These are phyloP conservation scores for Sapayoa aenigma DNA, from an alignment of 2,113 vertebrate genomes.

Conservation along the genomic window DNA sequence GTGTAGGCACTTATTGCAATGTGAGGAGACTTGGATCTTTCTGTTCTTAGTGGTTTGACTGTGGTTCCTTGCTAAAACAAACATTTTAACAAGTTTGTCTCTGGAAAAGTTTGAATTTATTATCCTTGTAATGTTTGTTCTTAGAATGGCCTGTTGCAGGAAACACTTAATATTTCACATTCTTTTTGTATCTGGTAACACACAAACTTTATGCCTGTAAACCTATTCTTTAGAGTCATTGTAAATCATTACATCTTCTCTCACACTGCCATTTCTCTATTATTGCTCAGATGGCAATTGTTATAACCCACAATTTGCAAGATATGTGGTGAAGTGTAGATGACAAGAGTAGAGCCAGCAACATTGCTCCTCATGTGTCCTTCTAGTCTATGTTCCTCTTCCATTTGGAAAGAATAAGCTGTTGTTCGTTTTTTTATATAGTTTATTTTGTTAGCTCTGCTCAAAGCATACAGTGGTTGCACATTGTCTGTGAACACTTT, in stretches of 20 bases:
- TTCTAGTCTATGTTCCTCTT: not conserved
- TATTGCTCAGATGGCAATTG: not conserved
- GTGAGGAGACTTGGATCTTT: not conserved
- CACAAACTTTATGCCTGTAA: not conserved
- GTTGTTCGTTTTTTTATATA: not conserved
- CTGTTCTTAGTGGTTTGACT: not conserved
- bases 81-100: not conserved
- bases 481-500: not conserved
- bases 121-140: not conserved
- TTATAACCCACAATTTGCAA: not conserved
- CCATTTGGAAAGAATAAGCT: not conserved
- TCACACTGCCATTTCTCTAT: not conserved
- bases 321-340: not conserved
- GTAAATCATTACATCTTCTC: not conserved
- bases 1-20: not conserved
- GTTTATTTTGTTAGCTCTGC: not conserved
- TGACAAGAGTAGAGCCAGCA: not conserved
- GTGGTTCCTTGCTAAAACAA: slow-evolving; percentile 3
- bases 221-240: not conserved
- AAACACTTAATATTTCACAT: not conserved
- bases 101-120: not conserved
- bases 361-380: not conserved
- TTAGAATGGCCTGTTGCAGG: not conserved
- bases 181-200: not conserved
- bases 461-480: not conserved